A percentile compares a stretch with the other conserved stretches of the same genome.
Conservation (phyloP, 2,888 invertebrate genomes). For the Amblyjoppa proteus region DNA sequence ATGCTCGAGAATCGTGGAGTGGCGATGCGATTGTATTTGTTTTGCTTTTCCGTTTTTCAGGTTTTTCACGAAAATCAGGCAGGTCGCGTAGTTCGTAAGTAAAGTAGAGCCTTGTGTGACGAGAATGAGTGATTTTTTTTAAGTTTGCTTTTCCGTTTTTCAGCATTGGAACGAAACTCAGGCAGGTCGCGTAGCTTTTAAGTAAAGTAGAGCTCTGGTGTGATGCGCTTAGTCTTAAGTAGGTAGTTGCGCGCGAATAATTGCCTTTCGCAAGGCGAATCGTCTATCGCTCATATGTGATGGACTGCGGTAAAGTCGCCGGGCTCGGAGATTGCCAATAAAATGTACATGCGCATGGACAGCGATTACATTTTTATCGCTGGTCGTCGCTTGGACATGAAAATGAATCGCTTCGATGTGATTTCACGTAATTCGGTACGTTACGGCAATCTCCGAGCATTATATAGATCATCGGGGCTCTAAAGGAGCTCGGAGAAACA, state of each 20-base stretch:
- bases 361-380: slow-evolving; percentile 3
- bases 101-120: not conserved
- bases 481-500: slow-evolving; percentile 9
- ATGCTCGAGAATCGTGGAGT: not conserved
- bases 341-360: not conserved
- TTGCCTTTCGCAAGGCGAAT: not conserved
- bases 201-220: slow-evolving; percentile 4
- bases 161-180: not conserved
- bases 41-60: not conserved
- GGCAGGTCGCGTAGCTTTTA: slow-evolving; percentile 13
- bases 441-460: not conserved
- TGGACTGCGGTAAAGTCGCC: not conserved
- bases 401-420: not conserved
- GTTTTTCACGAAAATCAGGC: not conserved
- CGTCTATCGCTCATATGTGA: no score
- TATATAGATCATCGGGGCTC: not conserved
- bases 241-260: slow-evolving; percentile 6
- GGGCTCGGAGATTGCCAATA: not conserved
- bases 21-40: not conserved
- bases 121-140: not conserved
- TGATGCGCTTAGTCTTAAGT: not conserved
- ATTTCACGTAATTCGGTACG: not conserved
- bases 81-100: slow-evolving; percentile 2
- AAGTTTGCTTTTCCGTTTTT: not conserved
- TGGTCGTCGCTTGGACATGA: slow-evolving; percentile 1